Conservation (phyloP, 2,113 vertebrate genomes). For the Sinocyclocheilus anophthalmus region DNA sequence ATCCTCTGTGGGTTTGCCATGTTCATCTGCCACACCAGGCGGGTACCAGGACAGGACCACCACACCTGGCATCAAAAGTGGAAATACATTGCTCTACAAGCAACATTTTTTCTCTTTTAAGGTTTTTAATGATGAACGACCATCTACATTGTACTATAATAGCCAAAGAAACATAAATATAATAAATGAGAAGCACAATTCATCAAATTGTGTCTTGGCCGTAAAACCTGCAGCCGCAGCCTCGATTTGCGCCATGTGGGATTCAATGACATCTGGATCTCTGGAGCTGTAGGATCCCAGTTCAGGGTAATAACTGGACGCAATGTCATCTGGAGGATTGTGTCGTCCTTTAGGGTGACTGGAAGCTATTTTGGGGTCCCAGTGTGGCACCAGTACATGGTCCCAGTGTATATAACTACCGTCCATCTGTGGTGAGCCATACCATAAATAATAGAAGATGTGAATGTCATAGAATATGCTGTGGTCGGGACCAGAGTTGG, state of each 20-base stretch:
- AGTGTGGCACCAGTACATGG: constrained; percentile 88
- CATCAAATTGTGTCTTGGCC: neutral
- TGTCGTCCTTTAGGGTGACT: constrained; percentile 87
- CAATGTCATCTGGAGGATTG: constrained; percentile 82
- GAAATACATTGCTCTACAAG: neutral
- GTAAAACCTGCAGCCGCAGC: constrained; percentile 79
- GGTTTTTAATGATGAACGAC: neutral
- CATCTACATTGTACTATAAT: neutral
- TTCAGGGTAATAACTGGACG: constrained; percentile 86
- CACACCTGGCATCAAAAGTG: constrained; percentile 74
- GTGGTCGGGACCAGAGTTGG: constrained; percentile 71
- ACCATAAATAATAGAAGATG: constrained; percentile 91
- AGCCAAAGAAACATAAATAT: neutral
- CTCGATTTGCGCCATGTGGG: constrained; percentile 84
- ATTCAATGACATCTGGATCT: constrained; percentile 81
- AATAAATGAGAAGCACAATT: neutral
- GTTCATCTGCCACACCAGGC: constrained; percentile 84
- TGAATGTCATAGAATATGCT: constrained; percentile 85
- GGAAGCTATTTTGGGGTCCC: constrained; percentile 90
- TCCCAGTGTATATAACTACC: constrained; percentile 86
- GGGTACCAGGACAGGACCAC: constrained; percentile 90
- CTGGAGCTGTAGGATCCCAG: constrained; percentile 89
- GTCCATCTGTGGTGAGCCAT: constrained; percentile 80
- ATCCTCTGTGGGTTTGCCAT: constrained; percentile 85
- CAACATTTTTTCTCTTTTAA: neutral